Evolutionary conservation across 2,113 vertebrate genomes (phyloP).

Genomic region (Antechinus flavipes): DNA sequence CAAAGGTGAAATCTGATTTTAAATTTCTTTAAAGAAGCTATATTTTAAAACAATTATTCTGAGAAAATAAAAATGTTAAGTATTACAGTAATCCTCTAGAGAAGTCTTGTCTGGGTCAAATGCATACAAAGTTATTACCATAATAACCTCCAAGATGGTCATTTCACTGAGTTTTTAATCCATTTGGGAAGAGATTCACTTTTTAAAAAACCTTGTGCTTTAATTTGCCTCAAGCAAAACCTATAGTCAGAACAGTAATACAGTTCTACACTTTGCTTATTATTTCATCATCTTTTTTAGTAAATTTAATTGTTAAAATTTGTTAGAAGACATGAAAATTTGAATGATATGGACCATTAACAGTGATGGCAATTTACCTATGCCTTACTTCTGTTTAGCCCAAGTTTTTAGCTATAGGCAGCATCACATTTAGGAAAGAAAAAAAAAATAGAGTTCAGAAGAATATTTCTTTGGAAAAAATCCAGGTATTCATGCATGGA

Average conservation of each 20-base stretch:
- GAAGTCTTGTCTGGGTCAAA: slow-evolving; percentile 48
- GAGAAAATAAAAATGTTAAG: slow-evolving; percentile 58
- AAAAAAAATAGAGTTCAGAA: not conserved
- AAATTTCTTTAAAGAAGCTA: slow-evolving; percentile 70
- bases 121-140: slow-evolving; percentile 16
- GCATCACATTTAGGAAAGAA: not conserved
- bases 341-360: not conserved
- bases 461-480: not conserved
- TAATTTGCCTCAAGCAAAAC: slow-evolving; percentile 61
- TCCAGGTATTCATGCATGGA: not conserved
- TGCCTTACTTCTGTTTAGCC: not conserved
- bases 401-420: not conserved
- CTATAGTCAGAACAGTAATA: slow-evolving; percentile 28
- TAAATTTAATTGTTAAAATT: slow-evolving; percentile 51
- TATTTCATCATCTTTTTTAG: slow-evolving; percentile 71
- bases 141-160: slow-evolving; percentile 55
- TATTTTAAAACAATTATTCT: slow-evolving; percentile 64
- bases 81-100: slow-evolving; percentile 60
- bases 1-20: slow-evolving; percentile 73
- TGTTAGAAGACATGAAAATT: not conserved
- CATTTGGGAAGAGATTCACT: not conserved
- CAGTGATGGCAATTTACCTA: not conserved
- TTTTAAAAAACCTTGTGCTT: slow-evolving; percentile 58
- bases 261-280: slow-evolving; percentile 60
- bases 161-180: slow-evolving; percentile 71